A percentile compares a stretch with the other conserved stretches of the same genome.
Conservation (phyloP, 1,140 invertebrate genomes). For the Pseudomyrmex flavicornis region DNA sequence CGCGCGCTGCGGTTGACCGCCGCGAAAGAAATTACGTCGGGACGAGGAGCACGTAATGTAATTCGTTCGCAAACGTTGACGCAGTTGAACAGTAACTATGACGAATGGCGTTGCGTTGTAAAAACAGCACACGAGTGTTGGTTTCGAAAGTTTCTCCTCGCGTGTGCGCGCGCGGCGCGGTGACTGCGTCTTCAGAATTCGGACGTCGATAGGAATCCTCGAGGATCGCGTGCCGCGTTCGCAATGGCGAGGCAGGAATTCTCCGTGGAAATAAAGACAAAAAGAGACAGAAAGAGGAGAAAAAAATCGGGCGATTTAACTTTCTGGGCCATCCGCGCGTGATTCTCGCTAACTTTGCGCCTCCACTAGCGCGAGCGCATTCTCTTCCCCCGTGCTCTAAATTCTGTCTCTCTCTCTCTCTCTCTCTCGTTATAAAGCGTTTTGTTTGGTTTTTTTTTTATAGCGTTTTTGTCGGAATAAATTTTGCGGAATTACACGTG, state of each 20-base stretch:
- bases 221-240: slow-evolving; percentile 47
- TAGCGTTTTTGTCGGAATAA: no score
- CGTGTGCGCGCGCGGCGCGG: not conserved
- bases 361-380: no score
- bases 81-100: not conserved
- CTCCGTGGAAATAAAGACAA: slow-evolving; percentile 34
- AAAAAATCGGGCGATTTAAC: not conserved
- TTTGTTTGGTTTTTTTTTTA: no score
- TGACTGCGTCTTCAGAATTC: slow-evolving; percentile 46
- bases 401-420: no score
- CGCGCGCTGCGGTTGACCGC: slow-evolving; percentile 14
- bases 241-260: slow-evolving; percentile 57
- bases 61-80: not conserved
- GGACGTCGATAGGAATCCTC: slow-evolving; percentile 56
- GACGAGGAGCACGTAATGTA: not conserved
- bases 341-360: not conserved
- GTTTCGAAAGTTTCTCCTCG: not conserved
- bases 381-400: no score
- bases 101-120: not conserved
- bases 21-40: slow-evolving; percentile 24
- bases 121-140: not conserved
- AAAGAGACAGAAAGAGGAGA: slow-evolving; percentile 16
- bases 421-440: no score
- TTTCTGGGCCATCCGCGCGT: not conserved
- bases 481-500: no score